Evolutionary conservation across 2,888 invertebrate genomes (phyloP).

Genomic region (Cryptocheilus praepositus): DNA sequence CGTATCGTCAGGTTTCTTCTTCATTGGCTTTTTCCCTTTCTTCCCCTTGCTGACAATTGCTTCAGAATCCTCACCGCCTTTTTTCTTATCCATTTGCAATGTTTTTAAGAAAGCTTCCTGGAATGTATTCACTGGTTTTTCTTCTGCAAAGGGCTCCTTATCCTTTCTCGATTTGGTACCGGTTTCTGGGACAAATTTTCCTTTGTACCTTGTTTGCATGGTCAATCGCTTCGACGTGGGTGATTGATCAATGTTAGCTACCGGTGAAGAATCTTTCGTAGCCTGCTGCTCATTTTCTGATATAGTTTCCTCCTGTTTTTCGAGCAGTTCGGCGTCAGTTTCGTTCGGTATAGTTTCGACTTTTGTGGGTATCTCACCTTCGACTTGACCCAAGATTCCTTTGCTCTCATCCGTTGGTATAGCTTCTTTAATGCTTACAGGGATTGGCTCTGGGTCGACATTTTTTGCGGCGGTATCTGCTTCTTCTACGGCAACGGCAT

Average conservation of each 20-base stretch:
- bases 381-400: slow-evolving; percentile 4
- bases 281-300: no score
- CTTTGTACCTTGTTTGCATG: slow-evolving; percentile 53
- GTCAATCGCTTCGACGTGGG: slow-evolving; percentile 29
- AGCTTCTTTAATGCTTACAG: slow-evolving; percentile 14
- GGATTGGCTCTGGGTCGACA: slow-evolving; percentile 4
- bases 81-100: slow-evolving; percentile 61
- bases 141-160: slow-evolving; percentile 48
- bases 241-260: slow-evolving; percentile 24
- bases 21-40: slow-evolving; percentile 42
- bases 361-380: slow-evolving; percentile 10
- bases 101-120: slow-evolving; percentile 68
- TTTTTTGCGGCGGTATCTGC: not conserved
- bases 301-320: slow-evolving; percentile 13
- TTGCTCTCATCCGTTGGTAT: slow-evolving; percentile 10
- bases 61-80: slow-evolving; percentile 40
- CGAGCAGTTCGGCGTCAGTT: slow-evolving; percentile 11
- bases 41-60: slow-evolving; percentile 39
- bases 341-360: slow-evolving; percentile 1
- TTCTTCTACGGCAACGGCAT: slow-evolving; percentile 7
- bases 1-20: slow-evolving; percentile 44
- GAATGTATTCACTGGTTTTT: slow-evolving; percentile 60
- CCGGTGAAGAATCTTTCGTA: slow-evolving; percentile 23
- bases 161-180: slow-evolving; percentile 57
- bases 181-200: slow-evolving; percentile 56